Base-by-base conservation (phyloP, 1,140 invertebrate genomes). In the Pseudomyrmex dendroicus region DNA sequence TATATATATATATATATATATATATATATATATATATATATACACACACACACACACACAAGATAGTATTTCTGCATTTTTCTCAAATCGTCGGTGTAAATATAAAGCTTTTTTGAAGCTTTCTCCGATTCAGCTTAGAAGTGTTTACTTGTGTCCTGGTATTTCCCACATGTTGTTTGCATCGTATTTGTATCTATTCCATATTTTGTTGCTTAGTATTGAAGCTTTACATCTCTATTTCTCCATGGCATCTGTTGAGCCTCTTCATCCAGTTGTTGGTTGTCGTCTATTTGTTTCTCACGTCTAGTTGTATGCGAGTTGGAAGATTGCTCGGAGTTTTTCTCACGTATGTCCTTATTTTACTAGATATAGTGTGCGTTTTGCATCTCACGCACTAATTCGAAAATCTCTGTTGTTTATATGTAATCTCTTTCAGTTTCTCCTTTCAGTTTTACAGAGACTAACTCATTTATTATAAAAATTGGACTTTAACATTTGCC, bases 121-220 rank as follows among this genome's bases (percentile, higher is more conserved):
- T 54, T 70, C 57, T 83, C 22, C 67, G 35, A 17, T 76, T 35
- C 35, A 35, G 35, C 35, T 35, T 73, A 54, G 73, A 73, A 86
- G 70, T 48, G 64, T 88, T 66, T 59, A 56, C 48, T 67, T 89
- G 91, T 89, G 87, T 92, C 91, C 92, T 92, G 91, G 91, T 92
- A 90, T 93, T 93, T 92, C 92, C 91, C 92, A 93, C 91, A 93
- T 76, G 66, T 92, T 66, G 84, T 90, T 73, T 73, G 35, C 59
- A 64, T 59, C 70, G 20, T 78, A 56, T 78, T 48, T 48, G 54
- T 57, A 48, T 46, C 4, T 73, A 56, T 46, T 77, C 22, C 54
- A 17, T 57, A 25, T 70, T 48, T 54, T 48, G 46, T 66, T 57
- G 46, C 44, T 61, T 67, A 22, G 44, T 84, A 70, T 73, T 86